These are phyloP conservation scores for Heteromormyrus szaboi DNA, from an alignment of 2,797 vertebrate species.

Conservation along the genomic window DNA sequence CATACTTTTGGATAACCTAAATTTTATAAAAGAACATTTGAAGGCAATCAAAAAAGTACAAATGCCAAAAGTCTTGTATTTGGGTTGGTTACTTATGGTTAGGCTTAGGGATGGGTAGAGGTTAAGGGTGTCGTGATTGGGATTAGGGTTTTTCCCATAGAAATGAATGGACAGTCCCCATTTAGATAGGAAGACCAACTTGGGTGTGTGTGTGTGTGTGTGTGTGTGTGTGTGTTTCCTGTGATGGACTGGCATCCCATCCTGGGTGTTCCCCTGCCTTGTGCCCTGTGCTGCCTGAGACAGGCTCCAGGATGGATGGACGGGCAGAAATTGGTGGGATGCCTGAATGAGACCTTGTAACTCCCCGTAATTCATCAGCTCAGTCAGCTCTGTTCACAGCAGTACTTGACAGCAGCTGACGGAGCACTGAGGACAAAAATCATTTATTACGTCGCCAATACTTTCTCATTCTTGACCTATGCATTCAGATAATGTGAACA, in stretches of 20 bases:
- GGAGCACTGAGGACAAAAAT: neutral
- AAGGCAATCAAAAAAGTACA: no score
- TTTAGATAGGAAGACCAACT: no score
- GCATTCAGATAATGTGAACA: neutral
- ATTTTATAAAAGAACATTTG: no score
- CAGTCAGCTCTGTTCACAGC: neutral
- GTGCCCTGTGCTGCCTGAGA: neutral
- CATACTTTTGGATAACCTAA: no score
- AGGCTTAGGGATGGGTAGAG: no score
- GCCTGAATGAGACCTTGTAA: neutral
- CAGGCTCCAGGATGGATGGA: neutral
- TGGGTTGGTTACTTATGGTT: no score
- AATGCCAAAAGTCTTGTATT: no score
- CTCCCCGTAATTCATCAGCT: neutral
- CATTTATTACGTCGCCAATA: neutral
- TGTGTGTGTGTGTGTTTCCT: neutral
- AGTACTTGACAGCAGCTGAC: neutral
- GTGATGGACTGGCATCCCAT: neutral
- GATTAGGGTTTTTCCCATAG: no score
- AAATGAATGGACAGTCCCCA: no score
- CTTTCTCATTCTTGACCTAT: neutral
- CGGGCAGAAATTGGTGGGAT: neutral
- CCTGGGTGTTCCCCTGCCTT: neutral
- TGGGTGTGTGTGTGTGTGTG: neutral
- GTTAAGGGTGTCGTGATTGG: no score